phyloP scores from a whole-genome alignment of 2,113 vertebrate genomes.

The Rhabdornis inornatus region DNA sequence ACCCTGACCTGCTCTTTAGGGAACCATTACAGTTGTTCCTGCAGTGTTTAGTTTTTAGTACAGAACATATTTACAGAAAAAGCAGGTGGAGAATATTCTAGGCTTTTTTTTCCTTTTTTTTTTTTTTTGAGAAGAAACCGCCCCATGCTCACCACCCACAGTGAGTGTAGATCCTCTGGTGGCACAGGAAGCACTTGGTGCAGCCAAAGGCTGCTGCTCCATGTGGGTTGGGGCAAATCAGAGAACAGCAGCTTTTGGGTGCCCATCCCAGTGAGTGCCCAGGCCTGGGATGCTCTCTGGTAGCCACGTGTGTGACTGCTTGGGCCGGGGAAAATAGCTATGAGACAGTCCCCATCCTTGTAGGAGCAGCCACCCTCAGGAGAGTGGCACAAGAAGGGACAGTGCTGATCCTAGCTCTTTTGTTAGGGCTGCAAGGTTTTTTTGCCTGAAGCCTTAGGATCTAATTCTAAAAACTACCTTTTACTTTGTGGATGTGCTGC shows the following conservation, averaged over 20 bases:
- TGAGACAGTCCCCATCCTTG: background rate
- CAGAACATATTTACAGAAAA: background rate
- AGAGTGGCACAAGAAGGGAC: background rate
- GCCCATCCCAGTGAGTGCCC: rapidly evolving
- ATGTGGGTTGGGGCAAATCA: rapidly evolving
- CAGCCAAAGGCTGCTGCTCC: background rate
- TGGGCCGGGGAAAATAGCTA: background rate
- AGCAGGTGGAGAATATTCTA: background rate
- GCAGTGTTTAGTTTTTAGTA: background rate
- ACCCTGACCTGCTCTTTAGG: background rate
- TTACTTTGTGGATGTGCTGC: background rate
- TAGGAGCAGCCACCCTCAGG: background rate
- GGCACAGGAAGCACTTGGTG: background rate
- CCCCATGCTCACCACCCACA: rapidly evolving
- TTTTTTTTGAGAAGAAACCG: rapidly evolving
- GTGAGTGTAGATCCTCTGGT: background rate
- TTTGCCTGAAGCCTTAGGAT: background rate
- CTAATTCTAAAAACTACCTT: background rate
- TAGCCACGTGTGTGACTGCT: background rate
- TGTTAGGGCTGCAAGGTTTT: background rate
- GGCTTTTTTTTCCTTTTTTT: no score
- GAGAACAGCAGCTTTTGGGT: background rate
- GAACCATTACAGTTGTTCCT: background rate
- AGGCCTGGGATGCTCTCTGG: background rate
- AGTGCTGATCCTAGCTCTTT: background rate